Evolutionary conservation across 2,888 invertebrate species (phyloP), one percentile per base, ranked within the genome.

Genomic region (Steinernema carpocapsae): DNA sequence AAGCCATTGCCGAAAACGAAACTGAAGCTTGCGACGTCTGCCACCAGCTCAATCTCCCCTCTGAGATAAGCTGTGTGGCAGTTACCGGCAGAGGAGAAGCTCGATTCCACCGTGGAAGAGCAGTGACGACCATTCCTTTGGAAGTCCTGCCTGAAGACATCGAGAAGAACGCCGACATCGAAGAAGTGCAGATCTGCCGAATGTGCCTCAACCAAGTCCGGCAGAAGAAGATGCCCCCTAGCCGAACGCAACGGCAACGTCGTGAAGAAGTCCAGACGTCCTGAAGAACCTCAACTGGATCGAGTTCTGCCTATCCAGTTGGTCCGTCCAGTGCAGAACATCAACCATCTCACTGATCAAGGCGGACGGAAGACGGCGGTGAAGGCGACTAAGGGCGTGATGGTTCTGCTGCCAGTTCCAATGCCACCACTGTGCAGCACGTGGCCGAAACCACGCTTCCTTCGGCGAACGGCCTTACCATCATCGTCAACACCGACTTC

Each of bases 371-470:
- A 2, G 19, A 19, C 19, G 17, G 17, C 4, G 3, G 19, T 19
- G 17, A 48, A 48, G 70, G 70, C 29, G 12, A 70, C 70, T 0
- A 22, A 37, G 3, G 70, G 70, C 12, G 70, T 19, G 7, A 1
- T 70, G 1, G 70, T 70, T 29, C 32, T 70, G 7, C 19, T 70
- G 24, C 70, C 70, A 0, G 70, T 70, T 26, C 70, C 70, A 19
- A 70, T 37, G 0, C 17, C 1, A 37, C 17, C 29, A 70, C 70
- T 3, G 19, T 70, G 24, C 1, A 70, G 12, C 70, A 70, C 17
- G 70, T 70, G 2, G 70, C 70, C 1, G 70, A 70, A 4, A 48
- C 48, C 3, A 59, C 59, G 2, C 70, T 70, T 12, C 70, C 70
- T 12, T 70, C 29, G 12, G 29, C 70, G 1, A 19, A 19, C 24